These are phyloP conservation scores for Ormia ochracea DNA, from an alignment of 2,888 invertebrate species.

Conservation along the genomic window DNA sequence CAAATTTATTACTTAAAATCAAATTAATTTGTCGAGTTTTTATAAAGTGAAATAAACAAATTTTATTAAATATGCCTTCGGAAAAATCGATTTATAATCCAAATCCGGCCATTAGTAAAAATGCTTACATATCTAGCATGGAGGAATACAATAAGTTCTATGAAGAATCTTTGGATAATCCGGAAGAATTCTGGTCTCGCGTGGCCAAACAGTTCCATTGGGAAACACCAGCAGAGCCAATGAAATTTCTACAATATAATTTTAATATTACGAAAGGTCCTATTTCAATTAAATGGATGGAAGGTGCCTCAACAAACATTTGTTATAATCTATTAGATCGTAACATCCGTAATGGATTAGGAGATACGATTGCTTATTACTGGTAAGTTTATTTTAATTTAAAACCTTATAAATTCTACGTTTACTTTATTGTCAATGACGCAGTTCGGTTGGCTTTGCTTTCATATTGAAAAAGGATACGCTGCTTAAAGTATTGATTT, in stretches of 20 bases:
- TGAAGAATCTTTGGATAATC: slow-evolving; percentile 89
- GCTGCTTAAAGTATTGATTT: slow-evolving; percentile 39
- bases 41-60: neutral
- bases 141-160: slow-evolving; percentile 90
- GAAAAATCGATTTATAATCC: slow-evolving; percentile 81
- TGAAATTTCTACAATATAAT: slow-evolving; percentile 91
- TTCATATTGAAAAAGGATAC: slow-evolving; percentile 33
- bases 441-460: slow-evolving; percentile 13
- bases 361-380: slow-evolving; percentile 94
- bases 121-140: slow-evolving; percentile 83
- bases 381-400: slow-evolving; percentile 83
- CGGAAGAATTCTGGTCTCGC: slow-evolving; percentile 94
- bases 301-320: slow-evolving; percentile 95
- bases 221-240: slow-evolving; percentile 86
- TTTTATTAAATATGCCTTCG: slow-evolving; percentile 78
- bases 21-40: slow-evolving; percentile 9
- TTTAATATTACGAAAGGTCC: slow-evolving; percentile 93
- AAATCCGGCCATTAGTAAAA: slow-evolving; percentile 79
- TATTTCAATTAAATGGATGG: slow-evolving; percentile 95
- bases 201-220: slow-evolving; percentile 96
- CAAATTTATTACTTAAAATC: neutral
- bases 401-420: neutral
- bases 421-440: slow-evolving; percentile 40
- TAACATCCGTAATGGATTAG: slow-evolving; percentile 91
- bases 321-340: slow-evolving; percentile 96